Percentiles rank a stretch among this genome's conserved stretches.
Conservation (phyloP, 1,140 invertebrate genomes). For the Druon quercuslanigerum region DNA sequence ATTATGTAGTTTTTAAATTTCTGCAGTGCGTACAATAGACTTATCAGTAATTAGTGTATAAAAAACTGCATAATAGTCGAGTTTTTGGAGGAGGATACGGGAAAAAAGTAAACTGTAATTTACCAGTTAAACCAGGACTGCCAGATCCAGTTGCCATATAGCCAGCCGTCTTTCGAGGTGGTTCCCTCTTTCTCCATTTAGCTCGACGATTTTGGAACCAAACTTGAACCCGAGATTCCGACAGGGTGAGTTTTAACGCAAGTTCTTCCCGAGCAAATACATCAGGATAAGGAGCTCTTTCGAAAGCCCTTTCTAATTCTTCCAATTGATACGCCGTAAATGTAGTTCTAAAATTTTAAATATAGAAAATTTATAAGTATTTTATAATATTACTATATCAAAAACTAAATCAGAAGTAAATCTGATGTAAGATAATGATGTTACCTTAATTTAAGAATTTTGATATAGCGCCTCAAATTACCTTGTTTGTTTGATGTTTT, state of each 20-base stretch:
- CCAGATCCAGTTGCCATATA: slow-evolving; percentile 80
- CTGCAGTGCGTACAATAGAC: slow-evolving; percentile 52
- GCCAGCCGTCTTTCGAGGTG: slow-evolving; percentile 93
- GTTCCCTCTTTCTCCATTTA: slow-evolving; percentile 98
- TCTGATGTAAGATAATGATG: not conserved
- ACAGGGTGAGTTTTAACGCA: slow-evolving; percentile 91
- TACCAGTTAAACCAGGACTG: slow-evolving; percentile 75
- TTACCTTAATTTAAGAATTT: too few species aligned
- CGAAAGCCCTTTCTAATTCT: slow-evolving; percentile 94
- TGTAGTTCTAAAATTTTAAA: slow-evolving; percentile 85
- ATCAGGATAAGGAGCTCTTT: slow-evolving; percentile 96
- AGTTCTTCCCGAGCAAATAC: slow-evolving; percentile 97
- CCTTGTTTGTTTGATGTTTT: too few species aligned
- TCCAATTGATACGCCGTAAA: slow-evolving; percentile 97
- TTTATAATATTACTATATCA: not conserved
- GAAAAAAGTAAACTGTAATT: slow-evolving; percentile 37
- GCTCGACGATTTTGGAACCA: slow-evolving; percentile 96
- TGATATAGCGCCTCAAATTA: too few species aligned
- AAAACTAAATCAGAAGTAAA: not conserved
- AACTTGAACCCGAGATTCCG: slow-evolving; percentile 95
- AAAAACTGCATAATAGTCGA: too few species aligned
- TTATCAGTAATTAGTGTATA: slow-evolving; percentile 22
- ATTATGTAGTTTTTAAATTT: not conserved
- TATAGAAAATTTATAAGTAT: slow-evolving; percentile 1
- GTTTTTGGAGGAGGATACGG: slow-evolving; percentile 38